A percentile compares a stretch with the other conserved stretches of the same genome.
These are phyloP conservation scores for Drosophila sulfurigaster DNA, from an alignment of 1,140 invertebrate species.

Conservation along the genomic window DNA sequence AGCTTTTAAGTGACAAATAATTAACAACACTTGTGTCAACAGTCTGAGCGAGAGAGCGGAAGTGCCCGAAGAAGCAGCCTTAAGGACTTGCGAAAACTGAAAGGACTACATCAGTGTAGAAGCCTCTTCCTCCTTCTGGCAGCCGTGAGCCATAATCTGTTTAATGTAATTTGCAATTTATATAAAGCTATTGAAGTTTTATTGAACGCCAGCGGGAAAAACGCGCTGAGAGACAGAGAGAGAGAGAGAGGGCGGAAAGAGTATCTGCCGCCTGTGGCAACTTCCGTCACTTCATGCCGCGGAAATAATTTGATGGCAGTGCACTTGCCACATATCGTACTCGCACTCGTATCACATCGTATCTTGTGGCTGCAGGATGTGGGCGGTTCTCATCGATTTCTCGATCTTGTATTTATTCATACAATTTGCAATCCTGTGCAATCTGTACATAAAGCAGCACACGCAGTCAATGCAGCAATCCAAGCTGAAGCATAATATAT, in stretches of 20 bases:
- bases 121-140: background rate
- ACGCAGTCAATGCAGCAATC: conserved; percentile 15
- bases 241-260: background rate
- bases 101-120: conserved; percentile 11
- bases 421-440: conserved; percentile 34
- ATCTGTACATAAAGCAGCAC: conserved; percentile 12
- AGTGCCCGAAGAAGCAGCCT: conserved; percentile 3
- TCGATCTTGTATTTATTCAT: conserved; percentile 65
- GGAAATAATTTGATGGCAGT: conserved; percentile 64
- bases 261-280: conserved; percentile 11
- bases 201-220: conserved; percentile 38
- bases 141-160: conserved; percentile 65
- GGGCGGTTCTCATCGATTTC: conserved; percentile 60
- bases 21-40: conserved; percentile 77
- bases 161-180: conserved; percentile 83
- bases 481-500: conserved; percentile 21
- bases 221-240: background rate
- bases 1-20: conserved; percentile 79
- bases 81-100: conserved; percentile 8
- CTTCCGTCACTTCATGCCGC: conserved; percentile 54
- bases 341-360: background rate
- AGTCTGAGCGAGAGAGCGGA: conserved; percentile 12
- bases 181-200: conserved; percentile 79
- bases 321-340: conserved; percentile 20
- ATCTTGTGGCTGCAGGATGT: conserved; percentile 27